Percentiles rank a stretch among this genome's conserved stretches.
Conservation (phyloP, 92 coral and sea anemone genomes). For the Desmophyllum pertusum region DNA sequence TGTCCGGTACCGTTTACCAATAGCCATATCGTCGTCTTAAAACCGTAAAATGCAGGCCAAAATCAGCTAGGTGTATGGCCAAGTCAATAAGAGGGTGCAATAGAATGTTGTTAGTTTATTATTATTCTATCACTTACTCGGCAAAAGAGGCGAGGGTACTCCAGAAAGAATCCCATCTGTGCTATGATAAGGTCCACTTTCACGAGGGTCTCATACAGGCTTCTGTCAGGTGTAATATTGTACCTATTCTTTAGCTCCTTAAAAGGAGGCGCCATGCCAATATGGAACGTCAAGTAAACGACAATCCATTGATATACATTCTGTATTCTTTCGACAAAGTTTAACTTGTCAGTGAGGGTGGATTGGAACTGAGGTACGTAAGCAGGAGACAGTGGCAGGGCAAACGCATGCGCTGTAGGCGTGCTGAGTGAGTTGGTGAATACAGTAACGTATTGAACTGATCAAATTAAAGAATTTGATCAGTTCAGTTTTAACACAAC, state of each 20-base stretch:
- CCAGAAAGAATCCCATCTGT: conserved; percentile 46
- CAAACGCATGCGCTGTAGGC: conserved; percentile 21
- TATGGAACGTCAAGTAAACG: background rate
- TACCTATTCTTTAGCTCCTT: conserved; percentile 33
- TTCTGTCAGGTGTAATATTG: conserved; percentile 28
- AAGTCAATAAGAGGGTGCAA: too few species aligned
- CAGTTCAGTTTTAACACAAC: too few species aligned
- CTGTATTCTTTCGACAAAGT: conserved; percentile 26
- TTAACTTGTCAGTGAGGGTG: conserved; percentile 7
- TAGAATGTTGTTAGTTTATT: too few species aligned
- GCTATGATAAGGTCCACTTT: conserved; percentile 35
- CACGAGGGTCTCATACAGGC: conserved; percentile 20
- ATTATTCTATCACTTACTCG: too few species aligned
- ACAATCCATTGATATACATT: conserved; percentile 19
- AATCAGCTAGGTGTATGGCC: too few species aligned
- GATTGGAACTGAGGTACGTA: conserved; percentile 44
- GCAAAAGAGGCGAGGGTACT: conserved; percentile 43
- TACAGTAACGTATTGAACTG: conserved; percentile 34
- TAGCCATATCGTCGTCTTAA: too few species aligned
- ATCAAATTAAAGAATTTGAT: too few species aligned
- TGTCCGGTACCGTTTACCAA: too few species aligned
- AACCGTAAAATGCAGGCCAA: too few species aligned
- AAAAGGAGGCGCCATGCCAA: conserved; percentile 22
- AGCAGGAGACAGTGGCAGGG: conserved; percentile 30
- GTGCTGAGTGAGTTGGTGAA: conserved; percentile 10